These are phyloP conservation scores for Bilobella aurantiaca DNA, from an alignment of 1,140 invertebrate species.

Conservation along the genomic window DNA sequence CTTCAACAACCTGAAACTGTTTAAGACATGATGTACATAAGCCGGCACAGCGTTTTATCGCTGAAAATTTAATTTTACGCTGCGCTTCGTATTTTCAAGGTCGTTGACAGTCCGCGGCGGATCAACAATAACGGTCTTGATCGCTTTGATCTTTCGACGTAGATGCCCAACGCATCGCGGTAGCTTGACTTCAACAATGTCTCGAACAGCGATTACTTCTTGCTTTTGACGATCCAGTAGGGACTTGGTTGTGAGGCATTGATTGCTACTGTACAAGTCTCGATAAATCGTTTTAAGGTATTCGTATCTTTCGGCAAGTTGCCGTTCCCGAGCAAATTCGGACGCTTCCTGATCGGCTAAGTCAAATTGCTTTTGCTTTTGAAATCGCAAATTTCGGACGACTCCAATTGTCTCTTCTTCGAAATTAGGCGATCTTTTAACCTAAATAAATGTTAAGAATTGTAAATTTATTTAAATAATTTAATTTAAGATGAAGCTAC, in stretches of 20 bases:
- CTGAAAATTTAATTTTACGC: neutral
- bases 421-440: too few relatives aligned
- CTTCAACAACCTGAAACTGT: neutral
- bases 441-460: too few relatives aligned
- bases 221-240: neutral
- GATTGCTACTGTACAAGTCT: neutral
- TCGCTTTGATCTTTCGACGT: neutral
- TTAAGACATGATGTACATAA: neutral
- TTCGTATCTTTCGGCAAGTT: neutral
- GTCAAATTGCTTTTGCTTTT: neutral
- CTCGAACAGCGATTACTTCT: neutral
- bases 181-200: neutral
- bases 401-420: too few relatives aligned
- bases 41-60: neutral
- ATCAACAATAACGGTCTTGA: neutral
- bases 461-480: neutral
- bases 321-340: neutral
- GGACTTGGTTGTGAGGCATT: neutral
- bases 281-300: neutral
- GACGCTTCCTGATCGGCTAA: neutral
- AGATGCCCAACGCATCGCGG: neutral
- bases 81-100: neutral
- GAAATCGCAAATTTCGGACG: too few relatives aligned
- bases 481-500: too few relatives aligned
- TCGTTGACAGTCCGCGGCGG: neutral